Evolutionary conservation across 1,140 invertebrate genomes (phyloP).

Genomic region (Rhizoglyphus robini): DNA sequence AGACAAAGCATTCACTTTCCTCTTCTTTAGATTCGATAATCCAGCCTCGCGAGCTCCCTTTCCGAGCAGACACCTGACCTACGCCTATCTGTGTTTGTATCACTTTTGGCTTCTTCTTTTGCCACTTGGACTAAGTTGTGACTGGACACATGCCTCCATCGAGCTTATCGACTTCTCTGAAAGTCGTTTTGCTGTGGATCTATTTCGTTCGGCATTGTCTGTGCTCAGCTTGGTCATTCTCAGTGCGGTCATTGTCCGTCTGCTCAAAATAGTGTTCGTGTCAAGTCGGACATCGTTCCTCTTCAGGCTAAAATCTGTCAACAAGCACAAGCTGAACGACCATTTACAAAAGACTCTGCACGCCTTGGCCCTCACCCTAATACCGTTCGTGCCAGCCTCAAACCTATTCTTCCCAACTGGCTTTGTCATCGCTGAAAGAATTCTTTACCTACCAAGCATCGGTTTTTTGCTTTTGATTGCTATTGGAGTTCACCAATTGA

Average conservation of each 20-base stretch:
- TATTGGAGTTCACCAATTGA: constrained; percentile 38
- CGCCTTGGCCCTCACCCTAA: constrained; percentile 45
- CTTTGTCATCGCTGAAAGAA: constrained; percentile 87
- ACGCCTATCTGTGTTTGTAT: constrained; percentile 67
- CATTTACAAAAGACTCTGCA: background rate
- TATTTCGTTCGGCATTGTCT: too few species aligned
- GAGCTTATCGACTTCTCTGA: constrained; percentile 56
- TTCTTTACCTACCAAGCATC: constrained; percentile 87
- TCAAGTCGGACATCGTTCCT: background rate
- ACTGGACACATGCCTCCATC: constrained; percentile 87
- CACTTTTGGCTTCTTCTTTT: constrained; percentile 65
- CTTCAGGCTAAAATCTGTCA: background rate
- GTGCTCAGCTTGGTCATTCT: background rate
- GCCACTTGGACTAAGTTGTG: constrained; percentile 68
- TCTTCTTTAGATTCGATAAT: constrained; percentile 30
- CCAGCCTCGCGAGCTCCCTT: constrained; percentile 32
- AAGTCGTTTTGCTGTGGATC: too few species aligned
- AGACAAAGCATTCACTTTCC: background rate
- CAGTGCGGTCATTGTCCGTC: background rate
- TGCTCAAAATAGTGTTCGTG: too few species aligned
- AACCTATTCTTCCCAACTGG: constrained; percentile 90
- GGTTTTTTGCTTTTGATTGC: constrained; percentile 80
- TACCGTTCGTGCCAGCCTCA: constrained; percentile 87
- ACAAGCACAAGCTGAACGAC: too few species aligned
- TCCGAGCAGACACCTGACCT: constrained; percentile 49